phyloP scores from a whole-genome alignment of 2,113 vertebrate species.

The Numenius arquata region DNA sequence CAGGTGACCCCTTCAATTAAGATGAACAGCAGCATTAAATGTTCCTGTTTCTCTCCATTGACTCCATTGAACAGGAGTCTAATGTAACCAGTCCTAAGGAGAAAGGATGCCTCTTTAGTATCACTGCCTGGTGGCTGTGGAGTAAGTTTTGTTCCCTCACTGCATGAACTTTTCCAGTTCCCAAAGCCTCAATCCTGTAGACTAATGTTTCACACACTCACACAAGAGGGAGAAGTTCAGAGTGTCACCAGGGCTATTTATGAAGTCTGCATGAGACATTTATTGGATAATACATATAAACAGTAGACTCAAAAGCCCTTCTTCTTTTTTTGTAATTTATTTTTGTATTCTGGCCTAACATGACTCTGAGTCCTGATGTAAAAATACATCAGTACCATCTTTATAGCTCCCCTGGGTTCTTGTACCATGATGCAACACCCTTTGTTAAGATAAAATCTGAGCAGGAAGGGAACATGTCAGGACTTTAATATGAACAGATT shows the following conservation, averaged over 20 bases:
- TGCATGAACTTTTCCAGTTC: background rate
- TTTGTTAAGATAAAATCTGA: constrained; percentile 10
- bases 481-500: background rate
- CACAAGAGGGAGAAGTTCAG: background rate
- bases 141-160: background rate
- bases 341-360: background rate
- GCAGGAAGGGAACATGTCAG: background rate
- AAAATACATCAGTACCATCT: background rate
- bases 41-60: background rate
- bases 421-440: background rate
- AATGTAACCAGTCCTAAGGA: background rate
- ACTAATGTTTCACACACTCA: background rate
- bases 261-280: background rate
- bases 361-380: background rate
- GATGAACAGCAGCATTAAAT: background rate
- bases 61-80: background rate
- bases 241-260: background rate
- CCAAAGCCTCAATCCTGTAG: background rate
- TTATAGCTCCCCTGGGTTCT: background rate
- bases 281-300: background rate
- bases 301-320: background rate
- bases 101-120: background rate
- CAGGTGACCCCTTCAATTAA: background rate
- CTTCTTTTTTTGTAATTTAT: background rate
- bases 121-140: background rate